Base-by-base conservation (phyloP, 2,113 vertebrate genomes). In the Chaetorhynchus papuensis region DNA sequence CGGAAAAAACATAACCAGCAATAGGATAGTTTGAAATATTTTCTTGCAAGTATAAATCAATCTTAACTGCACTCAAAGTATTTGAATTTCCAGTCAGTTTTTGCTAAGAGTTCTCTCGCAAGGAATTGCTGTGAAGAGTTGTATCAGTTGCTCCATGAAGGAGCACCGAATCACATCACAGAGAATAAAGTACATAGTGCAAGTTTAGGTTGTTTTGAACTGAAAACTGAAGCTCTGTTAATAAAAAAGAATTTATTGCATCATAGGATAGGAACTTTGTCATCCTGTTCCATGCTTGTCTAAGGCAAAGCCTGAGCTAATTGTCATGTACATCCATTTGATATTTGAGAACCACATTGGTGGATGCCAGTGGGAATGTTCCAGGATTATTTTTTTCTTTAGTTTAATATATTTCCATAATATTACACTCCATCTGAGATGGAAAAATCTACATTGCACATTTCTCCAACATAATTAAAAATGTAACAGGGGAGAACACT, bases 251-350 rank as follows among this genome's bases (percentile, higher is more conserved):
- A 89, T 71, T 85, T 63, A 93, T 93, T 90, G 56, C 59, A 81
- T 96, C 95, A 93, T 10, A 86, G 60, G 64, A 77, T 81, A 90
- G 71, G 82, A 96, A 92, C 76, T 86, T 81, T 68, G 85, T 82
- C 85, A 92, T 90, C 39, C 47, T 82, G 47, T 14, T 77, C 75
- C 31, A 21, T 41, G 27, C 54, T 91, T 59, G 63, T 90, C 54
- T 80, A 70, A 70, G 82, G 87, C 82, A 94, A 76, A 95, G 71
- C 44, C 79, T 83, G 39, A 91, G 59, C 59, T 93, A 86, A 94
- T 95, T 94, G 64, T 96, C 68, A 66, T 90, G 39, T 88, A 59
- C 66, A 59, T 83, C 27, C 35, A 83, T 86, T 77, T 93, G 87
- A 85, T 86, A 95, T 90, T 83, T 94, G 71, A 97, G 90, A 93